Evolutionary conservation across 2,888 invertebrate species (phyloP), one percentile per base, ranked within the genome.

Genomic region (Hybos culiciformis): DNA sequence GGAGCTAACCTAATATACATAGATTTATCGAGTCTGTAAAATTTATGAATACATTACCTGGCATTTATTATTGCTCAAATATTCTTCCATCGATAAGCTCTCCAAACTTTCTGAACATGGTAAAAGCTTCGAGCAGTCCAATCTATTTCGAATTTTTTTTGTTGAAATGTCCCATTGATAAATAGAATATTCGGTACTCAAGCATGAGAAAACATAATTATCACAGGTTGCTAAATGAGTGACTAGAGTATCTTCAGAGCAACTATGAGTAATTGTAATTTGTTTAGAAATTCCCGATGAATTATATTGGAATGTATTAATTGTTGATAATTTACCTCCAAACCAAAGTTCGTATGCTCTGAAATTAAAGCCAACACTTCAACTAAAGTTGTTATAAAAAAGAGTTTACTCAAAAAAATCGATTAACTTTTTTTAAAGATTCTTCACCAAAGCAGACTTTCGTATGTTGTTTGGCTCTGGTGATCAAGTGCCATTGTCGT

Each of bases 51-150:
- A 26, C 19, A 45, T 63, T 57, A 82, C 80, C 65, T 83, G 83
- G 54, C 83, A 81, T 51, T 83, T 79, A 20, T 78, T 80, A 3
- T 79, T 77, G 52, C 80, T 83, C 2, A 88, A 70, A 58, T 81
- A 82, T 54, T 91, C 90, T 60, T 92, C 93, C 48, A 91, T 81
- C 33, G 87, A 81, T 54, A 91, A 88, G 24, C 90, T 88, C 65
- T 88, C 86, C 41, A 92, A 70, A 55, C 87, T 90, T 64, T 92
- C 93, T 12, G 87, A 91, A 63, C 88, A 88, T 1, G 93, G 93
- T 50, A 84, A 82, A 53, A 93, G 70, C 67, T 91, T 92, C 34
- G 85, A 87, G 69, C 92, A 87, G 67, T 96, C 94, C 43, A 96
- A 69, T 52, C 83, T 80, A 50, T 83, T 83, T 4, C 79, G 68